A percentile compares a stretch with the other conserved stretches of the same genome.
Conservation (phyloP, 2,797 vertebrate species). For the Sphenopsis melanotis region DNA sequence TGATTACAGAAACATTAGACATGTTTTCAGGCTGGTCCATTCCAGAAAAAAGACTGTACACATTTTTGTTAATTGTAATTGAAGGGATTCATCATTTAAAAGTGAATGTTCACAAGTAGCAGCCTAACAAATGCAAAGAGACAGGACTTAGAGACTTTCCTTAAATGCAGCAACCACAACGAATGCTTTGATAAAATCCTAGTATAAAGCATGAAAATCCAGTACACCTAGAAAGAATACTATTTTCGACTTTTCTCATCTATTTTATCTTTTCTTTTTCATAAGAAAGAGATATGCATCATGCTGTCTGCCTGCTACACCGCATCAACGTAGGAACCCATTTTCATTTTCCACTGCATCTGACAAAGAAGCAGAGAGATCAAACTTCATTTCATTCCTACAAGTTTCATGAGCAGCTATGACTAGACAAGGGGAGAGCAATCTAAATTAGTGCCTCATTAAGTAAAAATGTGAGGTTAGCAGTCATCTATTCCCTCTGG, state of each 20-base stretch:
- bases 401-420: conserved; percentile 23
- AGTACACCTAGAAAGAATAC: neutral
- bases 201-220: neutral
- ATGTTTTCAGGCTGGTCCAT: neutral
- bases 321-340: accelerated
- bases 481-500: conserved; percentile 47
- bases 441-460: conserved; percentile 60
- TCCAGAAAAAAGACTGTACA: neutral
- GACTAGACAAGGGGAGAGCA: conserved; percentile 34
- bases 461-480: conserved; percentile 59
- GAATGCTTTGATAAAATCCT: neutral
- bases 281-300: neutral
- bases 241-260: neutral
- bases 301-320: neutral
- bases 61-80: neutral
- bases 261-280: neutral
- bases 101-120: neutral
- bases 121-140: neutral
- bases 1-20: neutral
- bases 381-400: conserved; percentile 30
- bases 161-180: neutral
- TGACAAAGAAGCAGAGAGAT: conserved; percentile 10
- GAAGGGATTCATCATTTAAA: neutral
- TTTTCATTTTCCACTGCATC: neutral
- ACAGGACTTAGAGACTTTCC: neutral